Percentiles rank a stretch among this genome's conserved stretches.
Evolutionary conservation across 2,113 vertebrate genomes (phyloP).

Genomic region (Megaceryle torquata): DNA sequence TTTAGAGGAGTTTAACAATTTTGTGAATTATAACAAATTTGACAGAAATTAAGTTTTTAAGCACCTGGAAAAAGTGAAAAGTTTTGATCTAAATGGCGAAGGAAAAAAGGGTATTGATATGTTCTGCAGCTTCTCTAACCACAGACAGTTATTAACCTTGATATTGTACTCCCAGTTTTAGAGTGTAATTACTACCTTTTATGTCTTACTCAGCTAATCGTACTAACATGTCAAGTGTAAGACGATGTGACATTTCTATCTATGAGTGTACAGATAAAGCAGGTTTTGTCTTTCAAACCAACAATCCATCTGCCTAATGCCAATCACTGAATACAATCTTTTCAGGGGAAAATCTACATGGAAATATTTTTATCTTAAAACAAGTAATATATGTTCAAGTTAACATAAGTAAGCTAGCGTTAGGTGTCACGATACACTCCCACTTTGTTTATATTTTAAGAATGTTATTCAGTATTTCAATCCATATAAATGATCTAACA

Average conservation of each 20-base stretch:
- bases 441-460: not conserved
- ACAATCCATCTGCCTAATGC: not conserved
- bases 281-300: not conserved
- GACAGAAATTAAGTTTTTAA: not conserved
- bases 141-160: not conserved
- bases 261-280: not conserved
- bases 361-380: not conserved
- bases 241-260: not conserved
- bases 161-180: not conserved
- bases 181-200: not conserved
- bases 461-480: not conserved
- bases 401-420: not conserved
- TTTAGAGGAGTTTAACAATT: fast-evolving
- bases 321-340: not conserved
- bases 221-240: not conserved
- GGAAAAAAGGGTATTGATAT: not conserved
- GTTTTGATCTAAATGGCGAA: not conserved
- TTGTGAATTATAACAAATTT: not conserved
- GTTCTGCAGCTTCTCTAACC: not conserved
- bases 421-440: not conserved
- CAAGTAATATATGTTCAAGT: not conserved
- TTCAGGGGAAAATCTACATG: not conserved
- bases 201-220: not conserved
- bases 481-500: not conserved
- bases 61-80: not conserved